Conservation (phyloP, 1,140 invertebrate genomes). For the Drosophila orosa region DNA sequence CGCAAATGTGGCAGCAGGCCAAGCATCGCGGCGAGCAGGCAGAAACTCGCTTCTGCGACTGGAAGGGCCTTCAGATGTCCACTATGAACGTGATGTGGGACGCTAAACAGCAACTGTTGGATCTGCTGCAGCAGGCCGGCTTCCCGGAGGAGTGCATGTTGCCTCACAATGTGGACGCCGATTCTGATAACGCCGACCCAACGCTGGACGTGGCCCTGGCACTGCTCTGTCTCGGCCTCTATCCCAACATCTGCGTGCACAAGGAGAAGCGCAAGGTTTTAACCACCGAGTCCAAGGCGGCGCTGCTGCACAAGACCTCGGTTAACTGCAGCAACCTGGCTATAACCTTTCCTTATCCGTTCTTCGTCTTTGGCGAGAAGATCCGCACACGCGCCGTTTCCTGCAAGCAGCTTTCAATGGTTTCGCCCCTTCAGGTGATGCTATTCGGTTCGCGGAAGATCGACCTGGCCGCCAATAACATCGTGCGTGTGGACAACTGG, state of each 20-base stretch:
- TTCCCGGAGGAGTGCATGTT: constrained; percentile 95
- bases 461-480: constrained; percentile 89
- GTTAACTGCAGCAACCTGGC: constrained; percentile 96
- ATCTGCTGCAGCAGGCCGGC: constrained; percentile 91
- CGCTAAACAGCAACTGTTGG: constrained; percentile 95
- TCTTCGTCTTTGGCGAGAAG: constrained; percentile 99
- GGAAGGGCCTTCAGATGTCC: constrained; percentile 94
- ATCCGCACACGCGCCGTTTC: constrained; percentile 97
- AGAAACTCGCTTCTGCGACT: constrained; percentile 94
- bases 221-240: constrained; percentile 94
- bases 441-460: constrained; percentile 96
- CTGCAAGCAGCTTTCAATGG: constrained; percentile 99
- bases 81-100: constrained; percentile 96
- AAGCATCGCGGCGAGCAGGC: constrained; percentile 90
- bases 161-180: constrained; percentile 90
- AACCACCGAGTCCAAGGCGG: constrained; percentile 97
- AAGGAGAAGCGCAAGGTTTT: constrained; percentile 98
- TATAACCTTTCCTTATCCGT: constrained; percentile 95
- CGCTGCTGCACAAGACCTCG: constrained; percentile 98
- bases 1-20: constrained; percentile 93
- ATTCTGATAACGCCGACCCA: constrained; percentile 90
- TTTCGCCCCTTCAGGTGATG: constrained; percentile 96
- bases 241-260: constrained; percentile 98
- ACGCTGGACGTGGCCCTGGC: constrained; percentile 94
- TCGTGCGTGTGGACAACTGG: constrained; percentile 95